Evolutionary conservation across 2,113 vertebrate species (phyloP).

Genomic region (Zosterops hypoxanthus): DNA sequence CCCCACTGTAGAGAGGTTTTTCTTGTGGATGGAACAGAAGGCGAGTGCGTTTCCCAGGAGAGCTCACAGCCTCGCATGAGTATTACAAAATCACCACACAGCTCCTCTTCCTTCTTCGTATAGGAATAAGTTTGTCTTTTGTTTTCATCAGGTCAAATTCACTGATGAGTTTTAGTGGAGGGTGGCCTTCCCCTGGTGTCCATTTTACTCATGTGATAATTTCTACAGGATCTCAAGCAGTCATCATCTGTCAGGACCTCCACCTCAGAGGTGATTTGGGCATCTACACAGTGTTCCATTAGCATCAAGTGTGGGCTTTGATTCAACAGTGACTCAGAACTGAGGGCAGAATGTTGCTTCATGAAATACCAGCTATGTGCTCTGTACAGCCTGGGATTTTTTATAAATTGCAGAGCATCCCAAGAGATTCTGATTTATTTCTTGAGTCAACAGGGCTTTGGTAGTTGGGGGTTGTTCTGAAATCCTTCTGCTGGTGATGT

Average conservation of each 20-base stretch:
- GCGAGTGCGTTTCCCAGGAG: neutral
- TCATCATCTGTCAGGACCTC: neutral
- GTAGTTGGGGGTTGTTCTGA: neutral
- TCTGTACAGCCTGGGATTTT: neutral
- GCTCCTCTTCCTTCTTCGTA: neutral
- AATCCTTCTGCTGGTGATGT: neutral
- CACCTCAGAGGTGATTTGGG: neutral
- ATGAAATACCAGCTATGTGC: neutral
- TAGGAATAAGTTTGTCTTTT: neutral
- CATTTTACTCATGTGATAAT: neutral
- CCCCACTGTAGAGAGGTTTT: neutral
- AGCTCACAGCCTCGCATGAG: neutral
- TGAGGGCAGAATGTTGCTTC: conserved; percentile 13
- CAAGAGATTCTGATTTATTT: neutral
- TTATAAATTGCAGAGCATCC: neutral
- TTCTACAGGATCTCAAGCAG: neutral
- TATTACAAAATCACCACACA: neutral
- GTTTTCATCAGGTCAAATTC: neutral
- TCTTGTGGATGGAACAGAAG: neutral
- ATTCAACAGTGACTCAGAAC: conserved; percentile 44
- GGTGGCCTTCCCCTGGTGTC: neutral
- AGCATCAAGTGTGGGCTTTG: conserved; percentile 20
- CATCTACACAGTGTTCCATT: neutral
- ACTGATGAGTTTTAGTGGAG: neutral
- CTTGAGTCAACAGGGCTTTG: neutral